Percentiles rank a stretch among this genome's conserved stretches.
phyloP scores from a whole-genome alignment of 2,797 vertebrate genomes.

The Cossypha heuglini region DNA sequence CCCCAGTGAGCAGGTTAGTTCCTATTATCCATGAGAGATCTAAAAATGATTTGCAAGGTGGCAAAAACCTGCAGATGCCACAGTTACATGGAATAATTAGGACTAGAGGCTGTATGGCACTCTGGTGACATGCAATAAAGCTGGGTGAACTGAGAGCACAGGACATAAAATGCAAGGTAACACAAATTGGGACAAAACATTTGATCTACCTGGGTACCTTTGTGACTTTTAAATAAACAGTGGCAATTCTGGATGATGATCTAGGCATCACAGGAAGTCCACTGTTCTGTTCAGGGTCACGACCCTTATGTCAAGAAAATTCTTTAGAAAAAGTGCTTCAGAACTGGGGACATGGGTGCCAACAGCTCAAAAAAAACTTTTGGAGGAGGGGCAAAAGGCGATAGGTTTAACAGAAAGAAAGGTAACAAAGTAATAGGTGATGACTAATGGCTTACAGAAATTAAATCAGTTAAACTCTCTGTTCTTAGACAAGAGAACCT shows the following conservation, averaged over 20 bases:
- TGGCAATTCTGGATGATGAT: not conserved
- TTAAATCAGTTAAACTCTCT: not conserved
- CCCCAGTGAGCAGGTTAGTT: not conserved
- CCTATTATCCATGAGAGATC: not conserved
- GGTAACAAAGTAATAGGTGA: not conserved
- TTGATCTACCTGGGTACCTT: not conserved
- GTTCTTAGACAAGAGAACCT: not conserved
- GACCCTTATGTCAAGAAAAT: not conserved
- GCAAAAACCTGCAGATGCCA: not conserved
- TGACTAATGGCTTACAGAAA: not conserved
- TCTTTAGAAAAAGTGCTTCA: not conserved
- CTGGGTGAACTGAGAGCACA: not conserved
- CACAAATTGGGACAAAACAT: not conserved
- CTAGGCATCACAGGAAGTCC: not conserved
- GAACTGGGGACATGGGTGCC: not conserved
- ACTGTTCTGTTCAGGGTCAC: not conserved
- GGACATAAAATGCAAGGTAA: not conserved
- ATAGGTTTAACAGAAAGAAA: not conserved
- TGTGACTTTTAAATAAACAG: not conserved
- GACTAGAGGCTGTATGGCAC: not conserved
- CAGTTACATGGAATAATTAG: not conserved
- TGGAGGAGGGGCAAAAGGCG: not conserved
- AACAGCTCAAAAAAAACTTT: not conserved
- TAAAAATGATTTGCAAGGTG: not conserved
- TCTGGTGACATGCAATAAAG: not conserved